Base-by-base conservation (phyloP, 2,888 invertebrate genomes). In the Lypha dubia region DNA sequence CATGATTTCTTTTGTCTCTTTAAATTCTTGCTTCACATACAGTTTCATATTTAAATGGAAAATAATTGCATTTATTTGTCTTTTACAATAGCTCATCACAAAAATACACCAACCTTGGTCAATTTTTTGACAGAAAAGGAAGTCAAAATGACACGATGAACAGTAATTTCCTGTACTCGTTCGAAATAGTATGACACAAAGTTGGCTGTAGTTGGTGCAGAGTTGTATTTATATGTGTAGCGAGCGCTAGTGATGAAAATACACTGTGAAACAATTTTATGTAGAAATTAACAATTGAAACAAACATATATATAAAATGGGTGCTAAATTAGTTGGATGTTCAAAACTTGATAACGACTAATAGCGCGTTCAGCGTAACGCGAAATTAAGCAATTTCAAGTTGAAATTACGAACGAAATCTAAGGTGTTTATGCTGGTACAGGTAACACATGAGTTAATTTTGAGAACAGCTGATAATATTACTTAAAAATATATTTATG, bases 91-190 rank as follows among this genome's bases (percentile, higher is more conserved):
- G 67, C 79, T 46, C 85, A 84, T 53, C 68, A 76, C 86, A 88
- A 88, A 88, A 87, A 79, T 87, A 88, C 89, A 91, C 91, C 91
- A 90, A 91, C 91, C 91, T 90, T 90, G 88, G 91, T 89, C 90
- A 90, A 89, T 88, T 88, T 90, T 91, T 91, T 91, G 90, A 91
- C 91, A 91, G 90, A 89, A 91, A 91, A 91, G 91, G 90, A 91
- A 91, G 91, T 89, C 79, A 84, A 86, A 85, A 1, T 17, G 85
- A 80, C 80, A 83, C 86, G 88, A 88, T 89, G 90, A 90, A 90
- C 89, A 86, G 88, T 89, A 89, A 86, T 79, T 87, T 87, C 85
- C 73, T 53, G 65, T 70, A 74, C 76, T 86, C 86, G 86, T 51
- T 84, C n/a, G n/a, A n/a, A n/a, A n/a, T n/a, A n/a, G 24, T 24